Evolutionary conservation across 2,888 invertebrate genomes (phyloP).

Genomic region (Chrysolina haemoptera): DNA sequence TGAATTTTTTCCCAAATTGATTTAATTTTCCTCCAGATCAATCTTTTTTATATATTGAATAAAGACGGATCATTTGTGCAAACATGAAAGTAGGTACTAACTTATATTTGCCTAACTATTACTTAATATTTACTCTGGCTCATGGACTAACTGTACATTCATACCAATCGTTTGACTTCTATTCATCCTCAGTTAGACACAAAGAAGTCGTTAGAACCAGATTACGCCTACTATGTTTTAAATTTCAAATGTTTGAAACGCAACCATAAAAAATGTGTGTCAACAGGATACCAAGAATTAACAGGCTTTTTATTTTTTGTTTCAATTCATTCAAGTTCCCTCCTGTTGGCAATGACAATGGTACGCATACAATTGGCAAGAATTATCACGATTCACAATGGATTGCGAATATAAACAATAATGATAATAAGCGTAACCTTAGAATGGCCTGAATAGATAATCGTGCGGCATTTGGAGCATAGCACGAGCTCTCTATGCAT

Average conservation of each 20-base stretch:
- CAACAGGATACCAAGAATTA: conserved; percentile 26
- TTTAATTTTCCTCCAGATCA: too few species aligned
- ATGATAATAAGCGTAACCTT: neutral
- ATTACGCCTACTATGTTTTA: conserved; percentile 33
- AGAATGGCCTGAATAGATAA: neutral
- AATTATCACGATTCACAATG: neutral
- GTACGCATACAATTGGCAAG: neutral
- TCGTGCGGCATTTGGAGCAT: neutral
- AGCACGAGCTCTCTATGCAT: neutral
- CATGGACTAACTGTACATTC: conserved; percentile 35
- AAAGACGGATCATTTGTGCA: neutral
- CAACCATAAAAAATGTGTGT: conserved; percentile 14
- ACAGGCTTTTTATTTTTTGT: conserved; percentile 2
- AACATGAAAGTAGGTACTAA: neutral
- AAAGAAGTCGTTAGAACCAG: conserved; percentile 25
- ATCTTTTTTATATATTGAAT: too few species aligned
- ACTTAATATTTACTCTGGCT: neutral
- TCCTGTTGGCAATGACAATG: neutral
- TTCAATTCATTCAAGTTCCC: neutral
- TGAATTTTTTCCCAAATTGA: too few species aligned
- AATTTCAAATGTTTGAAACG: conserved; percentile 24
- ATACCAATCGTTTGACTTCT: conserved; percentile 26
- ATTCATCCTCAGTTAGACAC: conserved; percentile 25
- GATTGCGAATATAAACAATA: neutral
- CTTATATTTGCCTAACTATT: neutral